These are phyloP conservation scores for Hydroisotoma schaefferi DNA, from an alignment of 2,888 invertebrate species.

Conservation along the genomic window DNA sequence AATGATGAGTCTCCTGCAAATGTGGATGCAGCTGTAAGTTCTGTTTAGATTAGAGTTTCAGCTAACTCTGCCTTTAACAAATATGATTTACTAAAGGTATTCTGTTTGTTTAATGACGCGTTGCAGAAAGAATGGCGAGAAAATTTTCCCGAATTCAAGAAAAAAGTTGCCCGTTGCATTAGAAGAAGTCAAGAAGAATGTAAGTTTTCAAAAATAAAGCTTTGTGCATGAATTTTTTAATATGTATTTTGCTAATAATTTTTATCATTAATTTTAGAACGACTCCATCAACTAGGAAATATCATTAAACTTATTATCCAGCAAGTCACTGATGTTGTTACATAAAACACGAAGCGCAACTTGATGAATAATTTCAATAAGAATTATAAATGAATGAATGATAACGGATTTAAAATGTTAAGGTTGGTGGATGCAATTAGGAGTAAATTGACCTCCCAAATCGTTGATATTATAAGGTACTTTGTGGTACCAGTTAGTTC, in stretches of 20 bases:
- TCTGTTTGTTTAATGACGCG: slow-evolving; percentile 9
- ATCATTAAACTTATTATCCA: too few relatives aligned
- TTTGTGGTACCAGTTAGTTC: too few relatives aligned
- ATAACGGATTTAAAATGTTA: too few relatives aligned
- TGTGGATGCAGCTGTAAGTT: slow-evolving; percentile 94
- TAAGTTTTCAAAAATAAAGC: slow-evolving; percentile 61
- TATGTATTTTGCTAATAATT: background rate
- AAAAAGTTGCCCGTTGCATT: slow-evolving; percentile 96
- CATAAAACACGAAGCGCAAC: too few relatives aligned
- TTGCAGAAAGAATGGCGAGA: slow-evolving; percentile 98
- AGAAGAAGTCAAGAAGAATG: slow-evolving; percentile 98
- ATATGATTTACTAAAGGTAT: background rate
- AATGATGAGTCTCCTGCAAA: slow-evolving; percentile 99
- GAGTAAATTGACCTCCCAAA: too few relatives aligned
- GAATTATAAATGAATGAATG: too few relatives aligned
- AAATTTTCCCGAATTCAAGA: slow-evolving; percentile 93
- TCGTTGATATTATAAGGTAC: too few relatives aligned
- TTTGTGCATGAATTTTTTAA: background rate
- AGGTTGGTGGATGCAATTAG: too few relatives aligned
- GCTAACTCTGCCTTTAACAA: background rate
- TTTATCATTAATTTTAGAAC: background rate
- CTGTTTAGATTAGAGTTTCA: slow-evolving; percentile 16
- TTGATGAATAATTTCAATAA: too few relatives aligned
- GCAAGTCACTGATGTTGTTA: too few relatives aligned
- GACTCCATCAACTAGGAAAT: background rate